Evolutionary conservation across 2,797 vertebrate species (phyloP).

Genomic region (Cheracebus regulus): DNA sequence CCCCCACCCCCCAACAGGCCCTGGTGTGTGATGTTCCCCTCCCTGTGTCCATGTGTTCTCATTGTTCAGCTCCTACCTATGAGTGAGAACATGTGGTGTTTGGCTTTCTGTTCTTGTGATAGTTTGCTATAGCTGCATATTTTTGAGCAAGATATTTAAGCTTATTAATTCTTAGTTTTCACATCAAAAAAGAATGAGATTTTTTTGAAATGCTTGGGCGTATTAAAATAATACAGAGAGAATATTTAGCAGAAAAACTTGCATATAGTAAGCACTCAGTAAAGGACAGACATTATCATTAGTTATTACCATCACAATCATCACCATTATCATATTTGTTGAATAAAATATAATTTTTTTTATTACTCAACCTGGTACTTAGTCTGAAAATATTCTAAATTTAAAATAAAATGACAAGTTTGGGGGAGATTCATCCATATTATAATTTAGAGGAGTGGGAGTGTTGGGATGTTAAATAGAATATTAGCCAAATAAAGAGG

Average conservation of each 20-base stretch:
- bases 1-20: no score
- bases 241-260: neutral
- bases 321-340: neutral
- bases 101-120: no score
- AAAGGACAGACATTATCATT: neutral
- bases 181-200: neutral
- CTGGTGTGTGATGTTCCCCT: no score
- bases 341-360: neutral
- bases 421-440: neutral
- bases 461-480: neutral
- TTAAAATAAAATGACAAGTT: neutral
- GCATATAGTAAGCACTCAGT: neutral
- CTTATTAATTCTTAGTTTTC: constrained; percentile 7
- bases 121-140: neutral
- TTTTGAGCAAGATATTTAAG: neutral
- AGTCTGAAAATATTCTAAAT: neutral
- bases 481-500: neutral
- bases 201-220: neutral
- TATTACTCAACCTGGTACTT: neutral
- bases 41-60: no score
- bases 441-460: neutral
- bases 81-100: no score
- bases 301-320: neutral
- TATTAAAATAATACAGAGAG: neutral
- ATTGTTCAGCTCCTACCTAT: no score